phyloP scores from a whole-genome alignment of 2,113 vertebrate genomes.

The Corynorhinus townsendii region DNA sequence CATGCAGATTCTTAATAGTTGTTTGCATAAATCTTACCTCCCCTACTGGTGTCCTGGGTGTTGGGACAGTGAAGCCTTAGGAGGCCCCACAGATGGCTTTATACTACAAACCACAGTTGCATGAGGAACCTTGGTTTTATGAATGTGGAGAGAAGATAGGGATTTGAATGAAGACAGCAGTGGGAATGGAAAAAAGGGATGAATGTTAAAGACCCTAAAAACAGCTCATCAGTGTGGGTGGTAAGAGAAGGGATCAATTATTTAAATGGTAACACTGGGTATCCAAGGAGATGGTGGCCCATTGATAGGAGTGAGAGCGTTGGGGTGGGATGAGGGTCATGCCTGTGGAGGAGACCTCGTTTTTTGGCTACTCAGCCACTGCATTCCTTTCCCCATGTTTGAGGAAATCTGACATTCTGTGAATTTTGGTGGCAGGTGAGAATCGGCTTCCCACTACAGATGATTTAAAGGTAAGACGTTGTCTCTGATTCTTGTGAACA shows the following conservation, averaged over 20 bases:
- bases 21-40: not conserved
- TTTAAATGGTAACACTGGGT: not conserved
- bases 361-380: not conserved
- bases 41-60: not conserved
- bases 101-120: not conserved
- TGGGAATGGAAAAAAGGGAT: not conserved
- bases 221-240: not conserved
- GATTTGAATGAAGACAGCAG: not conserved
- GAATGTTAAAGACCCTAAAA: not conserved
- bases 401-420: not conserved
- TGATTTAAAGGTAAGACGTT: slow-evolving; percentile 6
- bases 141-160: not conserved
- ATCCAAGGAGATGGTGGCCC: not conserved
- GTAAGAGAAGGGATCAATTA: not conserved
- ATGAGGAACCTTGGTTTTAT: not conserved
- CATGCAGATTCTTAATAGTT: not conserved
- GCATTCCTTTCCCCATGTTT: not conserved
- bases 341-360: not conserved
- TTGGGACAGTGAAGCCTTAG: not conserved
- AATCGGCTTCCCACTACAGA: not conserved
- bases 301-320: not conserved
- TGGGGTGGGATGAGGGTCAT: not conserved
- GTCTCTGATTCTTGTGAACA: not conserved
- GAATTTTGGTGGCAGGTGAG: not conserved
- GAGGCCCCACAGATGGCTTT: not conserved